Conservation (phyloP, 1,140 invertebrate species). For the Conus ventricosus region DNA sequence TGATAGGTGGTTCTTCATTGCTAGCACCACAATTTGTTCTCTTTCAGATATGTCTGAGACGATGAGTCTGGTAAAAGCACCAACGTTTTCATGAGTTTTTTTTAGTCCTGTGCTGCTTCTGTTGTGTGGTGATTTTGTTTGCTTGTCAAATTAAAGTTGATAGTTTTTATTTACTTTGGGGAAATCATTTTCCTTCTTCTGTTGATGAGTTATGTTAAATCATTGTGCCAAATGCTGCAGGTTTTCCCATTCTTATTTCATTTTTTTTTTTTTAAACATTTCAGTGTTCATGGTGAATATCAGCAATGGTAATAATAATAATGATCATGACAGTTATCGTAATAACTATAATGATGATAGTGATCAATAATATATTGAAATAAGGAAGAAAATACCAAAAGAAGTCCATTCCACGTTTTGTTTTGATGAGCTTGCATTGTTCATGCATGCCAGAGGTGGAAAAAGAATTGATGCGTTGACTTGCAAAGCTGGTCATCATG, state of each 20-base stretch:
- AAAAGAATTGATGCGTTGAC: no score
- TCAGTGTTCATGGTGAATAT: no score
- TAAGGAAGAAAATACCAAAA: background rate
- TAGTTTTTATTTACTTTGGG: no score
- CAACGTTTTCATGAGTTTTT: background rate
- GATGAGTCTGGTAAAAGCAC: background rate
- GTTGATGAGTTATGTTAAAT: background rate
- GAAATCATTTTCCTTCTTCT: no score
- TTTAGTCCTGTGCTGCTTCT: background rate
- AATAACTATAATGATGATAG: background rate
- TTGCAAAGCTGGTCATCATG: no score
- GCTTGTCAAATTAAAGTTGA: background rate
- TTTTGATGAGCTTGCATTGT: no score
- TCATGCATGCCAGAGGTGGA: no score
- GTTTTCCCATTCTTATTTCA: background rate
- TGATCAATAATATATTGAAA: background rate
- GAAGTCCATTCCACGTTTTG: background rate
- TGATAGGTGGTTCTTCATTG: no score
- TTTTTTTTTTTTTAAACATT: background rate
- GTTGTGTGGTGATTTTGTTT: background rate
- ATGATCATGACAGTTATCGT: no score
- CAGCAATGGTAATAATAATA: no score
- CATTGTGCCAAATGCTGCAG: background rate
- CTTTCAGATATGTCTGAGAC: background rate
- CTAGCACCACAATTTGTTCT: no score